These are phyloP conservation scores for Drosophila novamexicana DNA, from an alignment of 1,140 invertebrate species.

Conservation along the genomic window DNA sequence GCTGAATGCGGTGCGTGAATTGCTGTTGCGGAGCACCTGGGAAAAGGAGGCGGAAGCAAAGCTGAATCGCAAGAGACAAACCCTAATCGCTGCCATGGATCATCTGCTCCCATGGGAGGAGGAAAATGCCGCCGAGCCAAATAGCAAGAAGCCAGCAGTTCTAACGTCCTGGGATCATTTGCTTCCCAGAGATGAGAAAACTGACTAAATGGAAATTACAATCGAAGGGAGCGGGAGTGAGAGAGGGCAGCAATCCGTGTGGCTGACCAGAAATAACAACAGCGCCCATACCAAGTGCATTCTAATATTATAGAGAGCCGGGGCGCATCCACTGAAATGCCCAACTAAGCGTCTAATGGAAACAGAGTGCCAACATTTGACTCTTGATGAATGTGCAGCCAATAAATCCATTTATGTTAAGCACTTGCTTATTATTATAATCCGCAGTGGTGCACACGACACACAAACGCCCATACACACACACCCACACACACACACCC, in stretches of 20 bases:
- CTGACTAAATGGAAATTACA: background rate
- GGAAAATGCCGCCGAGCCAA: background rate
- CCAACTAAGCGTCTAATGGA: constrained; percentile 43
- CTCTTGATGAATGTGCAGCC: constrained; percentile 71
- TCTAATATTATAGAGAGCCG: background rate
- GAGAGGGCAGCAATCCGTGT: background rate
- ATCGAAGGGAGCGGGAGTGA: background rate
- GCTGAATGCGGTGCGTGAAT: constrained; percentile 10
- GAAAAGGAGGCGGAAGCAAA: background rate
- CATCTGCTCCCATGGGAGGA: too few relatives aligned
- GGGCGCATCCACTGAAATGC: constrained; percentile 1
- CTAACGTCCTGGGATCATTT: background rate
- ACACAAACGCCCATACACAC: background rate
- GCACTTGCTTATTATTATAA: constrained; percentile 82
- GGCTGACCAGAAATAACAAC: constrained; percentile 14
- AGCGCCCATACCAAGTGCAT: background rate
- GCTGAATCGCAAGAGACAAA: background rate
- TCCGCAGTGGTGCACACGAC: constrained; percentile 45
- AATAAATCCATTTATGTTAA: constrained; percentile 76
- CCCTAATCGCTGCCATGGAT: background rate
- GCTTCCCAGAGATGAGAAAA: background rate
- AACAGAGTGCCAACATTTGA: constrained; percentile 62
- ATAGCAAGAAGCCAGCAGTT: background rate
- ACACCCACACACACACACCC: constrained; percentile 7
- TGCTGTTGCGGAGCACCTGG: background rate